phyloP scores from a whole-genome alignment of 1,140 invertebrate species.

The Protaetia brevitarsis region DNA sequence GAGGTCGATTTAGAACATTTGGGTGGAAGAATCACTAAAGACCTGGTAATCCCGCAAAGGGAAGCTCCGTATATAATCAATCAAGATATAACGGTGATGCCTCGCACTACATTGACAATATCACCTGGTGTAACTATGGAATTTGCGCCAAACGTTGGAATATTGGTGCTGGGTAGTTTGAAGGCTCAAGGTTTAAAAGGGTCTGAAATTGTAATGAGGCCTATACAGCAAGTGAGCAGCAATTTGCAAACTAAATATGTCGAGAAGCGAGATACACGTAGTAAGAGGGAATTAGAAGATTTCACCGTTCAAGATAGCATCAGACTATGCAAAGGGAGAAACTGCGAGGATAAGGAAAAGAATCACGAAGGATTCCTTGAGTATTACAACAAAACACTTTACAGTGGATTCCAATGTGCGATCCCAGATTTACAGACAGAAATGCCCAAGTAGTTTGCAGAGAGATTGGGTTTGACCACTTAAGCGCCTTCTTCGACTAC shows the following conservation, averaged over 20 bases:
- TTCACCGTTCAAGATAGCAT: conserved; percentile 51
- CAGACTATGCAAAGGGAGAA: conserved; percentile 74
- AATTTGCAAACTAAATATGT: conserved; percentile 49
- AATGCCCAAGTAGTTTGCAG: conserved; percentile 94
- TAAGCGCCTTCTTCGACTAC: conserved; percentile 83
- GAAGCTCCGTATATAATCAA: conserved; percentile 76
- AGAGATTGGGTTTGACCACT: conserved; percentile 84
- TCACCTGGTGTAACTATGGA: conserved; percentile 88
- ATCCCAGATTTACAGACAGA: conserved; percentile 88
- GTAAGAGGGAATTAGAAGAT: conserved; percentile 53
- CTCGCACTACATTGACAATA: conserved; percentile 80
- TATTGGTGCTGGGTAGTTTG: conserved; percentile 91
- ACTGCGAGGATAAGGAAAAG: conserved; percentile 59
- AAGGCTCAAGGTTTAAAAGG: conserved; percentile 76
- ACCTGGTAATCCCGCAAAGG: conserved; percentile 67
- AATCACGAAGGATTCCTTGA: conserved; percentile 84
- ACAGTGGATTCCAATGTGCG: conserved; percentile 97
- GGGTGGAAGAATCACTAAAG: conserved; percentile 78
- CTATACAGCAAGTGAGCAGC: conserved; percentile 52
- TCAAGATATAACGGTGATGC: conserved; percentile 96
- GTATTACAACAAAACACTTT: conserved; percentile 92
- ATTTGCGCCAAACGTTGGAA: conserved; percentile 95
- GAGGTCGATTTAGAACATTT: conserved; percentile 65
- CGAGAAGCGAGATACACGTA: conserved; percentile 47
- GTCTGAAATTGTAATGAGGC: conserved; percentile 81